Evolutionary conservation across 1,140 invertebrate species (phyloP).

Genomic region (Platorchestia sp.): DNA sequence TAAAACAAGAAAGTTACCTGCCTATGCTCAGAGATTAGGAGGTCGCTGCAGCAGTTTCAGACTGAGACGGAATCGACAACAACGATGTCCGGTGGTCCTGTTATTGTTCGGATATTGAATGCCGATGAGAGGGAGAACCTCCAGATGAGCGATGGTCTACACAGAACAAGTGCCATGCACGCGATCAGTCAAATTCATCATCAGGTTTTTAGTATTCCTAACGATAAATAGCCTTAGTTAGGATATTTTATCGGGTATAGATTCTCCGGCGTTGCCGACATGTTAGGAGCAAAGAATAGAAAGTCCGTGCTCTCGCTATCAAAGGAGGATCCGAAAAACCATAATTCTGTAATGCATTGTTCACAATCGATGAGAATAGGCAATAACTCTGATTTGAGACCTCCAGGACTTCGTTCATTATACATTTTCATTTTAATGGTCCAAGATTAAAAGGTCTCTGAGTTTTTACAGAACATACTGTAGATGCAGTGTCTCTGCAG

Average conservation of each 20-base stretch:
- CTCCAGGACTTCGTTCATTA: not conserved
- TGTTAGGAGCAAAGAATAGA: not conserved
- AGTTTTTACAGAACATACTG: not conserved
- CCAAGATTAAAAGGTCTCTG: not conserved
- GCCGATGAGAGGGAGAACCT: not conserved
- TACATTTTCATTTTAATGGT: not conserved
- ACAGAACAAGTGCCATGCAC: not conserved
- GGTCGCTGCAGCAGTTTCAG: not conserved
- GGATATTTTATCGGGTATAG: not conserved
- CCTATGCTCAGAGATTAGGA: not conserved
- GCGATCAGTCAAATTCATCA: not conserved
- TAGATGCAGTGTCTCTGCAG: not conserved
- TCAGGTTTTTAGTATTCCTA: not conserved
- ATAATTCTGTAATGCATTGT: not conserved
- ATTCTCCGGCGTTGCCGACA: not conserved
- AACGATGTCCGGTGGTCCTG: not conserved
- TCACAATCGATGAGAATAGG: not conserved
- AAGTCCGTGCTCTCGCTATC: not conserved
- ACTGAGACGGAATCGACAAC: not conserved
- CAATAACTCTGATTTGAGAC: not conserved
- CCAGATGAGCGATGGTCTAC: not conserved
- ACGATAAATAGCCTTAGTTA: not conserved
- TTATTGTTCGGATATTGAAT: not conserved
- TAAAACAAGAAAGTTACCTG: not conserved
- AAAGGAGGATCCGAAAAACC: not conserved